Evolutionary conservation across 2,113 vertebrate species (phyloP), one percentile per base, ranked within the genome.

Genomic region (Acrocephalus kingi): DNA sequence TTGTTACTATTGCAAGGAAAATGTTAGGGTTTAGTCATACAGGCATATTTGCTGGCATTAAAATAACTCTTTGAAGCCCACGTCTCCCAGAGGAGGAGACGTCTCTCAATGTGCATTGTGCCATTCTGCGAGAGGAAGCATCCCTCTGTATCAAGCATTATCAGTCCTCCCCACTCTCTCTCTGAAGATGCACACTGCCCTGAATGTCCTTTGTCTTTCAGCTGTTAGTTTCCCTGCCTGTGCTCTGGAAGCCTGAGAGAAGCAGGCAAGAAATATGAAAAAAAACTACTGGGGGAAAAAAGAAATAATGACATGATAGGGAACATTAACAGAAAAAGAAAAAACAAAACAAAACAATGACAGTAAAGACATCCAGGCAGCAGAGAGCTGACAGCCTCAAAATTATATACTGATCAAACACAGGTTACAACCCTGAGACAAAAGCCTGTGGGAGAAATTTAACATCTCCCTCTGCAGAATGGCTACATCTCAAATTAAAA

Each of bases 1-100:
- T 88, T 41, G 18, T 87, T 86, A 77, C 15, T 79, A 56, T 28
- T 90, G 45, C 55, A 84, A 66, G 77, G 43, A 69, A 94, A 94
- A 86, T 30, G 31, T 51, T 54, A 72, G 22, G 12, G 41, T 90
- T 94, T 76, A 77, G 22, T 33, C 81, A n/a, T 6, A 62, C 52
- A 61, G 28, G 31, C 11, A 10, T 56, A 72, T 76, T 82, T 92
- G 23, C 49, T 35, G 58, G 10, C n/a, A 48, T 79, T 81, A 52
- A 63, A 77, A 84, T 54, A 69, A 75, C 22, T 46, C 30, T 91
- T 75, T 62, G 74, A 80, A 87, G 43, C 22, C 56, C 45, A 49
- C 0, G 0, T 67, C 6, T 81, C 72, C 75, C 14, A 2, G 16
- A 83, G 55, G n/a, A 76, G 56, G 28, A 45, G 31, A 13, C 1